phyloP scores from a whole-genome alignment of 2,113 vertebrate genomes.

The Lophius piscatorius region DNA sequence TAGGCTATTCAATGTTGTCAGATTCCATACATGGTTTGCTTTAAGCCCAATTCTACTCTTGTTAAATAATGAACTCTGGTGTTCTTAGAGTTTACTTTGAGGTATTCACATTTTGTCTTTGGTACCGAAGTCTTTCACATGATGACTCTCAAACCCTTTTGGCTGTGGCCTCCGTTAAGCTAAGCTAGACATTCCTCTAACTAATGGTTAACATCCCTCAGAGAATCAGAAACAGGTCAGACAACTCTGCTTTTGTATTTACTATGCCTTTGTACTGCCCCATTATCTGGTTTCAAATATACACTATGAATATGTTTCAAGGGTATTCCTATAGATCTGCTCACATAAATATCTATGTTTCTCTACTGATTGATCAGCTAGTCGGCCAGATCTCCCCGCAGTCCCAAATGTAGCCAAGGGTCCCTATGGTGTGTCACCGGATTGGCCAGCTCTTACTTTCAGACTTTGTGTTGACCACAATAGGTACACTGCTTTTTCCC shows the following conservation, averaged over 20 bases:
- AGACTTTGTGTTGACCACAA: slow-evolving; percentile 81
- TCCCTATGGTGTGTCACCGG: slow-evolving; percentile 40
- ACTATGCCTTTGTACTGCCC: slow-evolving; percentile 5
- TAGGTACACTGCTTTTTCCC: slow-evolving; percentile 77
- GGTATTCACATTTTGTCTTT: no score
- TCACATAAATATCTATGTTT: not conserved
- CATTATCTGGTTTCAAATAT: slow-evolving; percentile 6
- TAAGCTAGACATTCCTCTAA: not conserved
- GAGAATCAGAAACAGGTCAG: slow-evolving; percentile 20
- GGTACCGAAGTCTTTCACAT: no score
- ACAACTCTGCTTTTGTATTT: slow-evolving; percentile 15
- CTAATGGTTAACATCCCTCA: not conserved
- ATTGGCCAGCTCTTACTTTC: slow-evolving; percentile 74
- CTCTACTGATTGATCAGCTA: slow-evolving; percentile 4
- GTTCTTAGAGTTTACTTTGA: no score
- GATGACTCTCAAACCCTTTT: no score
- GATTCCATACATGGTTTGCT: no score
- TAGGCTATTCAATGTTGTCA: no score
- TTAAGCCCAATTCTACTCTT: no score
- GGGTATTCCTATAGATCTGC: not conserved
- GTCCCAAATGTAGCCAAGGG: slow-evolving; percentile 44
- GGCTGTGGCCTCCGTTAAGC: no score
- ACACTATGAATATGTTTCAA: not conserved
- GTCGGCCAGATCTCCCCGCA: not conserved
- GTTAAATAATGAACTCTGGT: no score